Evolutionary conservation across 2,113 vertebrate species (phyloP).

Genomic region (Taxidea taxus): DNA sequence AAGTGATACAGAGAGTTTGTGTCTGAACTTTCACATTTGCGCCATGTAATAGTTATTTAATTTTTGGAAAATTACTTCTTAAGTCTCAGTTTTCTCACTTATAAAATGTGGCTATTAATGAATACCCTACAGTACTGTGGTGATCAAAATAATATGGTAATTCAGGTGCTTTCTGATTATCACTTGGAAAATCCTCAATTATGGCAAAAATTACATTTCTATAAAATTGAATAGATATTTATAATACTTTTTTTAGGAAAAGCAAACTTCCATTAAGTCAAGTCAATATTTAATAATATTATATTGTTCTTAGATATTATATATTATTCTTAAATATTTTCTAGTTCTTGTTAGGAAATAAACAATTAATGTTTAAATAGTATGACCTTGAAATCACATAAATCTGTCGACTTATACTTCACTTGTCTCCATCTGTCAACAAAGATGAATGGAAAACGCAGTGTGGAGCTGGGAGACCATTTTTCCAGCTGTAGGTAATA

Average conservation of each 20-base stretch:
- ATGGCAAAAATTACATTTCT: neutral
- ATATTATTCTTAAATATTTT: neutral
- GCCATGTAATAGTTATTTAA: neutral
- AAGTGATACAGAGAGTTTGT: neutral
- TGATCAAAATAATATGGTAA: neutral
- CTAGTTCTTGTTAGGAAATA: neutral
- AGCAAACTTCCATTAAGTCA: neutral
- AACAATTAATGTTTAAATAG: neutral
- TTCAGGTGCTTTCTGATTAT: neutral
- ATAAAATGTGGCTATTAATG: neutral
- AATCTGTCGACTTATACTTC: neutral
- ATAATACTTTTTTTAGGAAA: neutral
- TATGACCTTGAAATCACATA: neutral
- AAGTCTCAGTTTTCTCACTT: neutral
- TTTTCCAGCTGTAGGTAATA: neutral
- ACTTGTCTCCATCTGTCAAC: neutral
- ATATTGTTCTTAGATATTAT: neutral
- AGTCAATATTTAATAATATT: neutral
- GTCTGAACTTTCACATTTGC: neutral
- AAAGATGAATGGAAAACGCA: neutral
- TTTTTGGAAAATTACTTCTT: neutral
- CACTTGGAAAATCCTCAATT: neutral
- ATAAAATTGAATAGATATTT: neutral
- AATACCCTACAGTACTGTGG: neutral
- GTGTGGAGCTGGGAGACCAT: neutral